A percentile compares a stretch with the other conserved stretches of the same genome.
phyloP scores from a whole-genome alignment of 2,113 vertebrate species.

The Phycodurus eques region DNA sequence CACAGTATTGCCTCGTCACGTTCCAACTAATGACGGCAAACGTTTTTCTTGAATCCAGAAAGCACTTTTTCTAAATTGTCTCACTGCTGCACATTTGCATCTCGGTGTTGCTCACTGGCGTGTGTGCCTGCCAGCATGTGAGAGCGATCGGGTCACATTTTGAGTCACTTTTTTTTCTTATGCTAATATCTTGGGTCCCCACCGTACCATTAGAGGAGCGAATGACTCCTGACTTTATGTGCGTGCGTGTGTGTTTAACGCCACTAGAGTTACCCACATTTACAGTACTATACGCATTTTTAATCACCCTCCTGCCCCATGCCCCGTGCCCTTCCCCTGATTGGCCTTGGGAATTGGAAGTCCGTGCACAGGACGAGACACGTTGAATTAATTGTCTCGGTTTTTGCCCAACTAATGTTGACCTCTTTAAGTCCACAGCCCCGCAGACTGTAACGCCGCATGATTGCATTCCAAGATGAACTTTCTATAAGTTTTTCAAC shows the following conservation, averaged over 20 bases:
- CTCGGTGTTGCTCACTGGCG: conserved; percentile 22
- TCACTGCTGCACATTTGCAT: conserved; percentile 11
- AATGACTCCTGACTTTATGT: conserved; percentile 51
- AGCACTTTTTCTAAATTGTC: conserved; percentile 20
- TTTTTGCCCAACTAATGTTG: too few species aligned
- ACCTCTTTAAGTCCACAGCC: too few species aligned
- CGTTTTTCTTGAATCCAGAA: conserved; percentile 10
- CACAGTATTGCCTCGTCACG: background rate
- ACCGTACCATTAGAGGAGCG: conserved; percentile 57
- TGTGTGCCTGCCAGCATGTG: conserved; percentile 45
- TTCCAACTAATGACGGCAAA: background rate
- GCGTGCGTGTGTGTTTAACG: conserved; percentile 17
- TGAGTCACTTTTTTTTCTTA: conserved; percentile 73
- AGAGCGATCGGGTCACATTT: conserved; percentile 36
- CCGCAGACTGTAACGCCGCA: too few species aligned
- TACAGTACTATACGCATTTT: conserved; percentile 13
- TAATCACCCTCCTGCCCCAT: conserved; percentile 22
- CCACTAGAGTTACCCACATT: conserved; percentile 3
- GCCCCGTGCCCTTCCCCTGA: conserved; percentile 28
- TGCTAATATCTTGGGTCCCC: conserved; percentile 64
- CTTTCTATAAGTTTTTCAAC: too few species aligned
- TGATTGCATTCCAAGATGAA: too few species aligned
- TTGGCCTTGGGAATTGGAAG: conserved; percentile 15
- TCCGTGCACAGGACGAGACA: too few species aligned
- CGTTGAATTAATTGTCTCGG: too few species aligned